Evolutionary conservation across 1,140 invertebrate genomes (phyloP), one percentile per base, ranked within the genome.

Genomic region (Charaxes varanes): DNA sequence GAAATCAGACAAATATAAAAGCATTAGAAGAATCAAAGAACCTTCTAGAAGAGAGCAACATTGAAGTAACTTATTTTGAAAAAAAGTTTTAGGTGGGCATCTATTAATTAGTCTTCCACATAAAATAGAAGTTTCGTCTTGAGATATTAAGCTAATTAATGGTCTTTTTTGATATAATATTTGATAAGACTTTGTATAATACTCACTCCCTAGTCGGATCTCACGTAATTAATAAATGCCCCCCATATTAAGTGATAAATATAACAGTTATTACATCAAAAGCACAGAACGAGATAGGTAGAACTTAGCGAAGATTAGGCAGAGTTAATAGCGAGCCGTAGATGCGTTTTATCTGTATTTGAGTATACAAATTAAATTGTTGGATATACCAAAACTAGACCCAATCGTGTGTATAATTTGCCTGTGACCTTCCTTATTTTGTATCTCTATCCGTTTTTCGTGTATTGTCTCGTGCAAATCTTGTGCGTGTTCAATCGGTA

Each of bases 231-330:
- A n/a, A n/a, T n/a, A n/a, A n/a, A n/a, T n/a, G n/a, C n/a, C n/a
- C n/a, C n/a, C n/a, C n/a, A n/a, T n/a, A n/a, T n/a, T 31, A 31
- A 31, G 28, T 31, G 16, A 17, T 2, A 31, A 1, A 31, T 31
- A 18, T 27, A 28, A 14, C 26, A 35, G 30, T 47, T 54, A 64
- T 60, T 61, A 46, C 38, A 41, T 65, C 52, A 62, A 58, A 70
- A 74, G 72, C 70, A 71, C 47, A 78, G 63, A 69, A 66, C 46
- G 69, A 71, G 58, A 71, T 71, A 79, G 61, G 62, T 70, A 78
- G 53, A 77, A 53, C 60, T 66, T 62, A 71, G 71, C 72, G 59
- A 57, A 74, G 62, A 83, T 83, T 83, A 83, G 76, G 79, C 79
- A 61, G 60, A 68, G 76, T 83, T 83, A 83, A 72, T 80, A 66